Percentiles rank a stretch among this genome's conserved stretches.
Evolutionary conservation across 2,888 invertebrate genomes (phyloP).

Genomic region (Lobophora halterata): DNA sequence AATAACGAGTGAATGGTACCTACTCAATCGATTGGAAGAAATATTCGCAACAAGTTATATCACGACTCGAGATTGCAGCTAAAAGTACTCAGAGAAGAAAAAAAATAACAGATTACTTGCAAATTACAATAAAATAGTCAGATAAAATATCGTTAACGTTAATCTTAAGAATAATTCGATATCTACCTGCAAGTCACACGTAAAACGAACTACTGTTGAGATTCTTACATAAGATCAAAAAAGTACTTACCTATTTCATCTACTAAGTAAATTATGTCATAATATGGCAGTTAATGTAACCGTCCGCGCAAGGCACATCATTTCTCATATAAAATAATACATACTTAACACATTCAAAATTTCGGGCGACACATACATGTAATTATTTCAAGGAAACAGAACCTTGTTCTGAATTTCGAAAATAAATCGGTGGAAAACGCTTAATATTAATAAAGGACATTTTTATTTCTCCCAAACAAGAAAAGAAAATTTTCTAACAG

Average conservation of each 20-base stretch:
- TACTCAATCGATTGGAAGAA: conserved; percentile 52
- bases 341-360: conserved; percentile 33
- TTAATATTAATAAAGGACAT: conserved; percentile 36
- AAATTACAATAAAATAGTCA: conserved; percentile 38
- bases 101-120: conserved; percentile 55
- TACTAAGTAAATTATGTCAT: conserved; percentile 76
- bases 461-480: conserved; percentile 10
- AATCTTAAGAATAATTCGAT: conserved; percentile 68
- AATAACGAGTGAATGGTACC: conserved; percentile 68
- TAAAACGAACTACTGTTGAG: conserved; percentile 66
- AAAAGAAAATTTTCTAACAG: conserved; percentile 2
- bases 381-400: conserved; percentile 54
- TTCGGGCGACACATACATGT: conserved; percentile 54
- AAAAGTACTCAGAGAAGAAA: conserved; percentile 51
- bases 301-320: conserved; percentile 71
- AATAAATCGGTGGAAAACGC: conserved; percentile 70
- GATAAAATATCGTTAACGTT: conserved; percentile 47
- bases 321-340: conserved; percentile 35
- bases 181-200: conserved; percentile 68
- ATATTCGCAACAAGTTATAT: conserved; percentile 42
- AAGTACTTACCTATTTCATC: conserved; percentile 57
- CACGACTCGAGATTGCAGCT: conserved; percentile 28
- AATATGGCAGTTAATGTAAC: conserved; percentile 80
- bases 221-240: conserved; percentile 65
- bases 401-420: conserved; percentile 71